These are phyloP conservation scores for Numenius arquata DNA, from an alignment of 2,113 vertebrate species.

Conservation along the genomic window DNA sequence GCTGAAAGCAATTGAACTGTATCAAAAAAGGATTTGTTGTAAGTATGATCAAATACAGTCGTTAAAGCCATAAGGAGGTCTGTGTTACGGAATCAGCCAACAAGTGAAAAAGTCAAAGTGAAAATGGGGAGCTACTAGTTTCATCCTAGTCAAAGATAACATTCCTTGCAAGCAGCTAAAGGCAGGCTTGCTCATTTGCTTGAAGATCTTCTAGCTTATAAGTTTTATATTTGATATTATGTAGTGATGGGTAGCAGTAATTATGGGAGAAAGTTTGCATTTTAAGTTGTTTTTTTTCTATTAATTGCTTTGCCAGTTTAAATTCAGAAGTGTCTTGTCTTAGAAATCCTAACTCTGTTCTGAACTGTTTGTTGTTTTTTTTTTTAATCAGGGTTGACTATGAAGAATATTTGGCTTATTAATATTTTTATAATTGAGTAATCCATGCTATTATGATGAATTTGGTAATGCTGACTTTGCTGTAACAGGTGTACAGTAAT, in stretches of 20 bases:
- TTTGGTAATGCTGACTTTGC: not conserved
- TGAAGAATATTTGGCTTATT: not conserved
- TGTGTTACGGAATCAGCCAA: not conserved
- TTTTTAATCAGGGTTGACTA: not conserved
- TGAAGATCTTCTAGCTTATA: not conserved
- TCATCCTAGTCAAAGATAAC: not conserved
- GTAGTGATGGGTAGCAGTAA: not conserved
- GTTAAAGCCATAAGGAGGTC: not conserved
- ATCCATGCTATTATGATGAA: not conserved
- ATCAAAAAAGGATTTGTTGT: conserved; percentile 95
- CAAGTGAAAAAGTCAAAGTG: not conserved
- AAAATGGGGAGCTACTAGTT: not conserved
- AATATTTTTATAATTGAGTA: not conserved
- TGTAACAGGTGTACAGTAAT: not conserved
- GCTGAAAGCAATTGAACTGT: conserved; percentile 94
- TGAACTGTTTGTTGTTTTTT: not conserved
- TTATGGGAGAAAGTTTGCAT: not conserved
- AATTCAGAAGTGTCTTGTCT: not conserved
- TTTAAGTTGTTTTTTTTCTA: not conserved
- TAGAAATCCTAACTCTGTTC: not conserved
- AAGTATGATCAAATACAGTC: conserved; percentile 66
- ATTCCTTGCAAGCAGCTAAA: not conserved
- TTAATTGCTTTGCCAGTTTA: not conserved
- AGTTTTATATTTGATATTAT: not conserved
- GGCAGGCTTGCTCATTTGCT: not conserved